Evolutionary conservation across 1,140 invertebrate species (phyloP).

Genomic region (Apis laboriosa): DNA sequence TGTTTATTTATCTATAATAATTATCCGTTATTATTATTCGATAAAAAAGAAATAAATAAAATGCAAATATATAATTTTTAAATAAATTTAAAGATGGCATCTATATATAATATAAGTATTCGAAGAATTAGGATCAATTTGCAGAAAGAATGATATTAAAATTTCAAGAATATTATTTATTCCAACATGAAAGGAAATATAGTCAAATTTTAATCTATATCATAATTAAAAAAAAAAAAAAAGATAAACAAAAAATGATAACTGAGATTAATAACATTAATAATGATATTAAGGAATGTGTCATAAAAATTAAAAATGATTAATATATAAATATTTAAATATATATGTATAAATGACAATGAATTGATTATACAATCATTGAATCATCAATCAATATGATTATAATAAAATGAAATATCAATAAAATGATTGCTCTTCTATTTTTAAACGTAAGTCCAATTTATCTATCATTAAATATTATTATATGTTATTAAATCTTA

Average conservation of each 20-base stretch:
- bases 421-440: background rate
- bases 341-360: background rate
- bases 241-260: background rate
- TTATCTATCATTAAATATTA: background rate
- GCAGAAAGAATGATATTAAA: background rate
- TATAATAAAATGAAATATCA: too few species aligned
- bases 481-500: background rate
- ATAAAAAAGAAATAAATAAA: background rate
- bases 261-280: background rate
- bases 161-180: background rate
- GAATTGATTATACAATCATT: background rate
- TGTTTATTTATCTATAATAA: background rate
- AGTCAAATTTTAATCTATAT: background rate
- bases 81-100: too few species aligned
- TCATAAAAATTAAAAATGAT: background rate
- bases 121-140: background rate
- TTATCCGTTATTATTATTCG: background rate
- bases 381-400: too few species aligned
- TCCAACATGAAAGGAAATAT: too few species aligned
- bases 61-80: background rate
- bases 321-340: background rate
- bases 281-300: background rate
- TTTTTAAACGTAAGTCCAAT: slow-evolving; percentile 7
- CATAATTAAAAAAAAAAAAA: background rate
- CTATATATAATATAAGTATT: background rate